Conservation (phyloP, 2,888 invertebrate genomes). For the Vesta saturnalis region DNA sequence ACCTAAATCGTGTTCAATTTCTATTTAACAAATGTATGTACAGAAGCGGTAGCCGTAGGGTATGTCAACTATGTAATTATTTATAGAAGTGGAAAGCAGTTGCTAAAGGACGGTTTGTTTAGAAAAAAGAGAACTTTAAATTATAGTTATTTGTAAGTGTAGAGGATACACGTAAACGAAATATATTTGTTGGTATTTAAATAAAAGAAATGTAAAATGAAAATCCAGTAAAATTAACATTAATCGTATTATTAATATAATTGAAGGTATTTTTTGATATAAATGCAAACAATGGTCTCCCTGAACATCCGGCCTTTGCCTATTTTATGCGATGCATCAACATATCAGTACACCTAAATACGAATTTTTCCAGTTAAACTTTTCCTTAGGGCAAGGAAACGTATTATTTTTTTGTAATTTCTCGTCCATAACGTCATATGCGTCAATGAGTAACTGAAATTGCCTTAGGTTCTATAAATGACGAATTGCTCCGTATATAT, state of each 20-base stretch:
- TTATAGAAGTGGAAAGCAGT: constrained; percentile 7
- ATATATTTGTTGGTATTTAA: constrained; percentile 4
- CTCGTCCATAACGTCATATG: constrained; percentile 30
- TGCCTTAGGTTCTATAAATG: constrained; percentile 16
- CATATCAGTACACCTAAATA: neutral
- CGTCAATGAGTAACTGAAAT: constrained; percentile 22
- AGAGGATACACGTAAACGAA: constrained; percentile 18
- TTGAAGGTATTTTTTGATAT: constrained; percentile 6
- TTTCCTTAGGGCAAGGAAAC: constrained; percentile 23
- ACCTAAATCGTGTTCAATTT: neutral
- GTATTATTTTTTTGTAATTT: constrained; percentile 27
- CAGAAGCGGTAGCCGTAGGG: neutral
- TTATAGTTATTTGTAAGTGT: constrained; percentile 24
- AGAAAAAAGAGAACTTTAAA: constrained; percentile 12
- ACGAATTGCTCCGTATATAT: constrained; percentile 7
- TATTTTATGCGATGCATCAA: neutral
- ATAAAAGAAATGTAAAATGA: constrained; percentile 2
- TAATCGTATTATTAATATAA: constrained; percentile 13
- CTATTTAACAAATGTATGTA: neutral
- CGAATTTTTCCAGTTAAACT: constrained; percentile 3
- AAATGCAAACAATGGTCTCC: constrained; percentile 4
- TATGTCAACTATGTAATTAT: constrained; percentile 13
- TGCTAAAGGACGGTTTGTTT: constrained; percentile 11
- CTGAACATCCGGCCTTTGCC: constrained; percentile 7
- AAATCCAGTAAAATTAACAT: neutral